phyloP scores from a whole-genome alignment of 2,113 vertebrate species.

The Orycteropus afer region DNA sequence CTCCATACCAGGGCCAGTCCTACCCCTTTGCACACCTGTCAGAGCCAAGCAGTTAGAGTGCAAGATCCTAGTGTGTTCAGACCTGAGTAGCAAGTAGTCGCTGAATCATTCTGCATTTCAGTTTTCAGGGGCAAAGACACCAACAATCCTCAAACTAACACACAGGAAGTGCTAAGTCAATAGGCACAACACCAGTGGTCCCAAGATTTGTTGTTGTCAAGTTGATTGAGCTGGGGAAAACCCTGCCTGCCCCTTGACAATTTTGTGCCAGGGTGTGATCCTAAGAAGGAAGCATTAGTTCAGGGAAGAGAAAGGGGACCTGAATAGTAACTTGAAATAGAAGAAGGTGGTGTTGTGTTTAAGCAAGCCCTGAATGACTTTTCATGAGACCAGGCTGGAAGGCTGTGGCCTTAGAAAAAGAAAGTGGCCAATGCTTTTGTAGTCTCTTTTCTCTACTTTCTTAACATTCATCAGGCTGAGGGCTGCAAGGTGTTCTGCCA shows the following conservation, averaged over 20 bases:
- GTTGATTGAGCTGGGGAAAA: background rate
- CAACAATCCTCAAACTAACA: background rate
- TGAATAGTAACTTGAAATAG: background rate
- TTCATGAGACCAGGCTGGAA: background rate
- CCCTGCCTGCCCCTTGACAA: background rate
- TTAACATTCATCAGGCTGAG: background rate
- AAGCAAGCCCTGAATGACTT: background rate
- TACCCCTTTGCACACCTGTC: background rate
- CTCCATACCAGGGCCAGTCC: background rate
- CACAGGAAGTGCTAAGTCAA: background rate
- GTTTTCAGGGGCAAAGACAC: background rate
- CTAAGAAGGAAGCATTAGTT: background rate
- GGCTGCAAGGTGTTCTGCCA: background rate
- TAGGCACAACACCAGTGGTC: background rate
- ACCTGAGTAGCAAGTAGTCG: background rate
- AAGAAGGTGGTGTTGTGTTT: background rate
- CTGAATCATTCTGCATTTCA: background rate
- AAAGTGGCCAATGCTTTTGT: background rate
- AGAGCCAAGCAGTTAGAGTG: background rate
- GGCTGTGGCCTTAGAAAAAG: background rate
- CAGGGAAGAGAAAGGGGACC: background rate
- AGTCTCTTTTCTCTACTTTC: background rate
- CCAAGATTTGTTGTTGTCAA: background rate
- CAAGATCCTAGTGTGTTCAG: background rate
- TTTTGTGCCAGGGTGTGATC: background rate